A percentile compares a stretch with the other conserved stretches of the same genome.
Evolutionary conservation across 1,140 invertebrate species (phyloP).

Genomic region (Cheumatopsyche charites): DNA sequence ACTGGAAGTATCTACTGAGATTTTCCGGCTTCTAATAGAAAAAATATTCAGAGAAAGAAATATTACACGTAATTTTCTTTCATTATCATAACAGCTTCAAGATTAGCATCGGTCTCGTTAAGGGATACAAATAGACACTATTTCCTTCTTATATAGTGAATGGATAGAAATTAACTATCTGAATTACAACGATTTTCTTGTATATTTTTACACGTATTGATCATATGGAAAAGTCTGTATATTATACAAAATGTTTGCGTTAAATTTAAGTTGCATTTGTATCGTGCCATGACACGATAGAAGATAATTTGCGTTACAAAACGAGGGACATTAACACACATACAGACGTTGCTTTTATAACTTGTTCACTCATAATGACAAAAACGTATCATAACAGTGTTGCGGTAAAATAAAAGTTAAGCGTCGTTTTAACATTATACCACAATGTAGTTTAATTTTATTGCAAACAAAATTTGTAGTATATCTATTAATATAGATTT

Average conservation of each 20-base stretch:
- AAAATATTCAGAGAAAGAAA: slow-evolving; percentile 23
- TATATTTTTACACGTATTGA: neutral
- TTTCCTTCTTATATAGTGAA: slow-evolving; percentile 10
- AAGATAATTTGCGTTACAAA: slow-evolving; percentile 20
- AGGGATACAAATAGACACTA: slow-evolving; percentile 29
- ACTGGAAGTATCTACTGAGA: slow-evolving; percentile 28
- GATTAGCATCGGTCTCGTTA: slow-evolving; percentile 29
- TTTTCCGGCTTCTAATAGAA: slow-evolving; percentile 20
- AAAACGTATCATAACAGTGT: neutral
- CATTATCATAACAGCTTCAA: slow-evolving; percentile 29
- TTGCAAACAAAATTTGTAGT: too few species aligned
- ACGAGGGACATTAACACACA: neutral
- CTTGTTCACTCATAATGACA: slow-evolving; percentile 15
- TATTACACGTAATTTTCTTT: slow-evolving; percentile 32
- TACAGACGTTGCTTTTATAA: neutral
- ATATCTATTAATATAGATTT: neutral
- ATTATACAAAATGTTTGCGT: neutral
- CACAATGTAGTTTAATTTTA: too few species aligned
- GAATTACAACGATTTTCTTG: neutral
- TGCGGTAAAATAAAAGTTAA: neutral
- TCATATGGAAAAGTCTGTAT: neutral
- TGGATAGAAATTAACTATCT: slow-evolving; percentile 1
- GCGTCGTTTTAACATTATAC: neutral
- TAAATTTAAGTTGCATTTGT: neutral
- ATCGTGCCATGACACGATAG: slow-evolving; percentile 18